Evolutionary conservation across 2,888 invertebrate species (phyloP), one percentile per base, ranked within the genome.

Genomic region (Panzeria rudis): DNA sequence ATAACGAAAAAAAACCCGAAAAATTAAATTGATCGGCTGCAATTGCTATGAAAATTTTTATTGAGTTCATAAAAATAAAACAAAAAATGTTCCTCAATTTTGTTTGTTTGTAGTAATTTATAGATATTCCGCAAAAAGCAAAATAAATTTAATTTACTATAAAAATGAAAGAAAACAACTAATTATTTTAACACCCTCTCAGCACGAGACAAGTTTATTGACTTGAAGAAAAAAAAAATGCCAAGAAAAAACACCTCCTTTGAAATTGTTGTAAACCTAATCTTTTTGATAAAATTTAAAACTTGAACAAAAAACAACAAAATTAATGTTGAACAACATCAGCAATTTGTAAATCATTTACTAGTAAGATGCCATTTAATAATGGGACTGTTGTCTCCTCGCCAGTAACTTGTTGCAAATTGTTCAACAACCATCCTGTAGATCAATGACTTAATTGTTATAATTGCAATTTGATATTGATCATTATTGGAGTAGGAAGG

Each of bases 401-500:
- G 54, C 72, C 29, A 13, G n/a, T 29, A 64, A 64, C n/a, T 54
- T 59, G 72, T 59, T 56, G 56, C 23, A 56, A 64, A 68, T 61
- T 68, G 61, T 32, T 66, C 50, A 52, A 32, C 52, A 52, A 23
- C 52, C 66, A 72, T 72, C 59, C 66, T 69, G 82, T 50, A 75
- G 75, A 85, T 85, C 85, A 82, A 82, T 79, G 82, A 76, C 85
- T 85, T 85, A 85, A 85, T 85, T 85, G 82, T 79, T 79, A 75
- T 85, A 82, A 82, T 82, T 85, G 82, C 69, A 38, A 41, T 59
- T 29, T 85, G 85, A 85, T 82, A 79, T 71, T 25, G 82, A 85
- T 85, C 85, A 35, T 62, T 82, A 82, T 59, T 82, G 78, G 73
- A 54, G 56, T 61, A 76, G 73, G 68, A 69, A 78, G 69, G 35